phyloP scores from a whole-genome alignment of 2,888 invertebrate species.

The Andricus curvator region DNA sequence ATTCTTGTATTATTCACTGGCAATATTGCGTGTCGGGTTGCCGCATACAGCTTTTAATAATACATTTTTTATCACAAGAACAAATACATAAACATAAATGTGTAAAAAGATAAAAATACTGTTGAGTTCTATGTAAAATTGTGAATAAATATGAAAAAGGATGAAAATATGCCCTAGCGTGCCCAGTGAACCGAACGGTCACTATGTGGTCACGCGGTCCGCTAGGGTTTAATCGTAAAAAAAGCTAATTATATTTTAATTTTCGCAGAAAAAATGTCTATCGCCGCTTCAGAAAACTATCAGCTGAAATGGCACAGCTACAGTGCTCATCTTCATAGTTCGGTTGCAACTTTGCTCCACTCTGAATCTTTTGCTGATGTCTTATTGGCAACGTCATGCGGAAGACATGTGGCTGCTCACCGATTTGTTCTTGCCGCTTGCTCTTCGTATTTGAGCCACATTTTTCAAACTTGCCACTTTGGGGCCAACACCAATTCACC shows the following conservation, averaged over 20 bases:
- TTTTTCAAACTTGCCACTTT: slow-evolving; percentile 79
- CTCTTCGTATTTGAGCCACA: slow-evolving; percentile 83
- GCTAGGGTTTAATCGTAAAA: no score
- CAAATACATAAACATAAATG: no score
- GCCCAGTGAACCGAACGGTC: no score
- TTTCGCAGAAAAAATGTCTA: slow-evolving; percentile 78
- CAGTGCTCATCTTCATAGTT: slow-evolving; percentile 89
- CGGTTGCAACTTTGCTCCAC: slow-evolving; percentile 87
- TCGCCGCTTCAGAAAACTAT: slow-evolving; percentile 86
- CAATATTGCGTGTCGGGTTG: no score
- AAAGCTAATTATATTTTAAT: background rate
- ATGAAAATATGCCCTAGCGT: no score
- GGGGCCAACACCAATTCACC: slow-evolving; percentile 77
- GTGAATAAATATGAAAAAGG: no score
- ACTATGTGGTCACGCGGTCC: no score
- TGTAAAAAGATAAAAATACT: no score
- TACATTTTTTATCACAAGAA: no score
- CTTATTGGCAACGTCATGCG: slow-evolving; percentile 88
- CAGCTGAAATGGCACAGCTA: slow-evolving; percentile 95
- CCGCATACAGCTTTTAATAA: no score
- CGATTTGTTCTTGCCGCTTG: slow-evolving; percentile 91
- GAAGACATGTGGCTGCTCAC: slow-evolving; percentile 90
- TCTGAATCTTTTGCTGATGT: slow-evolving; percentile 92
- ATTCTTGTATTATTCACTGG: no score
- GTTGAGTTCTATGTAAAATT: no score